These are phyloP conservation scores for Tachypleus tridentatus DNA, from an alignment of 1,140 invertebrate species.

Conservation along the genomic window DNA sequence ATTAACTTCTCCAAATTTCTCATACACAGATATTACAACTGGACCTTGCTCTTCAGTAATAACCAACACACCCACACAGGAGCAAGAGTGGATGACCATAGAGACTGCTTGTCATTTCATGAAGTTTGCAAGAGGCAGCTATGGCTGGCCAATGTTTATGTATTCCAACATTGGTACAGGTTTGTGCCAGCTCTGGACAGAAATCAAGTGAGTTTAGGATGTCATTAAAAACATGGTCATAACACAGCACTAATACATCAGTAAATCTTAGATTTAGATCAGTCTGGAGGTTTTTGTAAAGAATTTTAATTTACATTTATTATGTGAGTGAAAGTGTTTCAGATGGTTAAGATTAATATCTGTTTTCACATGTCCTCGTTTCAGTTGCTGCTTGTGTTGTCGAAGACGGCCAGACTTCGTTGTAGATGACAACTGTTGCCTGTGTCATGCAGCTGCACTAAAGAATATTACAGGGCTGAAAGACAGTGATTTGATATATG, in stretches of 20 bases:
- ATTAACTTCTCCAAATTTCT: conserved; percentile 17
- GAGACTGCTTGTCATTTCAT: conserved; percentile 60
- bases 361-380: conserved; percentile 16
- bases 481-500: conserved; percentile 68
- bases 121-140: conserved; percentile 64
- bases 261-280: background rate
- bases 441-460: conserved; percentile 73
- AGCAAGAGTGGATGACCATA: conserved; percentile 58
- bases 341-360: conserved; percentile 14
- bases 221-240: conserved; percentile 2
- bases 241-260: background rate
- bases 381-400: conserved; percentile 27
- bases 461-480: conserved; percentile 54
- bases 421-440: conserved; percentile 75
- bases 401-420: conserved; percentile 48
- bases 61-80: too few relatives aligned
- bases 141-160: conserved; percentile 80
- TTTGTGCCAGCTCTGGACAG: conserved; percentile 53
- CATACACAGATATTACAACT: too few relatives aligned
- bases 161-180: conserved; percentile 59
- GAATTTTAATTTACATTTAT: conserved; percentile 18
- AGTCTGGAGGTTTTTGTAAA: conserved; percentile 3
- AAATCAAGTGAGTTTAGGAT: conserved; percentile 45
- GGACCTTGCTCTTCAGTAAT: too few relatives aligned
- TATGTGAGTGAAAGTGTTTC: conserved; percentile 1